These are phyloP conservation scores for Bucco capensis DNA, from an alignment of 2,113 vertebrate genomes.

Conservation along the genomic window DNA sequence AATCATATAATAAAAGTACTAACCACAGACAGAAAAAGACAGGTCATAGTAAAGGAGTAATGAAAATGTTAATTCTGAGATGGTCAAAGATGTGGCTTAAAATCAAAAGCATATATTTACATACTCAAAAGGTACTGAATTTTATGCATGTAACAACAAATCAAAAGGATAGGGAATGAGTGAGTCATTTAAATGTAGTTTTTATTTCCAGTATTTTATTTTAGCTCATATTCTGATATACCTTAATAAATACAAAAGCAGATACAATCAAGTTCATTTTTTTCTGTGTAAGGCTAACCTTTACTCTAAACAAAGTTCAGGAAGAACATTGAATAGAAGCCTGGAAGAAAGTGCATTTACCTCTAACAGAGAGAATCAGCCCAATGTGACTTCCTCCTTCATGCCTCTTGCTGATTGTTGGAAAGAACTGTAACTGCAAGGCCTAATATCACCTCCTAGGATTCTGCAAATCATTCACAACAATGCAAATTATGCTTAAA, in stretches of 20 bases:
- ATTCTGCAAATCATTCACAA: background rate
- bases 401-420: background rate
- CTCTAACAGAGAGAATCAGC: background rate
- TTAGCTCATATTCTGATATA: background rate
- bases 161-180: background rate
- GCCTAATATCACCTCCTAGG: background rate
- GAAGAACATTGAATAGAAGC: background rate
- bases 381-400: background rate
- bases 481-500: background rate
- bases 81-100: background rate
- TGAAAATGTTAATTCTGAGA: background rate
- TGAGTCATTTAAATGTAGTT: background rate
- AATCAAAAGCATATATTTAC: background rate
- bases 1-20: background rate
- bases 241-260: background rate
- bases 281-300: background rate
- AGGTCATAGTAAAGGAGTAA: background rate
- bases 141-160: background rate
- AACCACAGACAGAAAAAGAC: background rate
- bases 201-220: background rate
- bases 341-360: background rate
- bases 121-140: background rate
- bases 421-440: background rate
- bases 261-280: background rate
- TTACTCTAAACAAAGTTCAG: background rate